Evolutionary conservation across 1,140 invertebrate genomes (phyloP).

Genomic region (Macrobrachium nipponense): DNA sequence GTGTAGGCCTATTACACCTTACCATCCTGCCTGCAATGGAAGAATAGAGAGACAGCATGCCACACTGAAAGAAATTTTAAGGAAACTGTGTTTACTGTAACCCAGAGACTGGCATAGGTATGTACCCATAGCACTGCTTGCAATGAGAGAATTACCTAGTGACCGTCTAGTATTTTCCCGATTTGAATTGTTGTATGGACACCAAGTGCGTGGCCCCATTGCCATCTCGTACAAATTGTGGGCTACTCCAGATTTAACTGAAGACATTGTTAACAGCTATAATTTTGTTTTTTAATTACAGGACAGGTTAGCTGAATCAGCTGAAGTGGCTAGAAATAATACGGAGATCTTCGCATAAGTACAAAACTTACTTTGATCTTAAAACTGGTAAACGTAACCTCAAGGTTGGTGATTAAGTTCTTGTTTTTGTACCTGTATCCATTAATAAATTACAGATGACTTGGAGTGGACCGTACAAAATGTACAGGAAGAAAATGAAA

Average conservation of each 20-base stretch:
- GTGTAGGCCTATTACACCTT: slow-evolving; percentile 27
- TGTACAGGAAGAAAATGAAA: too few relatives aligned
- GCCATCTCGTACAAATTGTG: not conserved
- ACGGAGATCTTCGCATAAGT: too few relatives aligned
- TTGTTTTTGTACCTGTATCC: too few relatives aligned
- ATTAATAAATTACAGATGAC: too few relatives aligned
- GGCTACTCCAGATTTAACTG: not conserved
- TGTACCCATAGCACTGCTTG: slow-evolving; percentile 1
- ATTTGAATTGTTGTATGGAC: not conserved
- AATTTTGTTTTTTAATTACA: not conserved
- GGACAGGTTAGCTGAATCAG: not conserved
- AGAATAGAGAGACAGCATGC: slow-evolving; percentile 20
- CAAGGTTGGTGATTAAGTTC: too few relatives aligned
- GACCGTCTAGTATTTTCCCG: not conserved
- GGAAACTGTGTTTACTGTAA: slow-evolving; percentile 22
- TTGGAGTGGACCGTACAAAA: too few relatives aligned
- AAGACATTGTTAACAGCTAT: not conserved
- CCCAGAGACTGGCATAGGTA: slow-evolving; percentile 27
- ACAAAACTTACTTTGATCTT: too few relatives aligned
- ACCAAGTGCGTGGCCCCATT: too few relatives aligned
- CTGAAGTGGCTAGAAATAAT: not conserved
- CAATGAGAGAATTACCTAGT: not conserved
- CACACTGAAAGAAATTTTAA: slow-evolving; percentile 7
- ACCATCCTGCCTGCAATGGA: slow-evolving; percentile 21
- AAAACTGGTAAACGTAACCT: too few relatives aligned